Conservation (phyloP, 2,113 vertebrate genomes). For the Felis chaus region DNA sequence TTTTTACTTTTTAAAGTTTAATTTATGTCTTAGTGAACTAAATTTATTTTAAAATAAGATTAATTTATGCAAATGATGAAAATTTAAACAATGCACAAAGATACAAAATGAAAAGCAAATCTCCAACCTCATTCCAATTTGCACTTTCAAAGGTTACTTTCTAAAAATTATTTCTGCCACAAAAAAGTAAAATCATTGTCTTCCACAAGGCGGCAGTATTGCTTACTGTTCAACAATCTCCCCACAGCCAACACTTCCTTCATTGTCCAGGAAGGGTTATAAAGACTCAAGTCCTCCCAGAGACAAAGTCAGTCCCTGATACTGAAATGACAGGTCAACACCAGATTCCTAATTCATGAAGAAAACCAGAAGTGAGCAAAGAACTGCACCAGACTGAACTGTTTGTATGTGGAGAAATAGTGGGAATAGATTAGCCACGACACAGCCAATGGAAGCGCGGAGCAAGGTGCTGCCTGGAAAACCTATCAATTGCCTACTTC, state of each 20-base stretch:
- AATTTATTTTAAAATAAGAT: constrained; percentile 34
- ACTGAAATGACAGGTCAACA: not conserved
- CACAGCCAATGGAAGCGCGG: not conserved
- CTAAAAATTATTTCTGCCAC: not conserved
- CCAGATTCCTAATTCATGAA: not conserved
- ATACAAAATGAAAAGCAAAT: constrained; percentile 24
- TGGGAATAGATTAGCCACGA: not conserved
- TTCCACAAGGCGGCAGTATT: constrained; percentile 74
- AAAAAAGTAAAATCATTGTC: not conserved
- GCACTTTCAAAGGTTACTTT: not conserved
- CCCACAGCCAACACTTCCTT: not conserved
- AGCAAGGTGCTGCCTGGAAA: not conserved
- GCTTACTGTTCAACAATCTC: constrained; percentile 8
- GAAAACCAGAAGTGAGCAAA: not conserved
- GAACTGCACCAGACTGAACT: not conserved
- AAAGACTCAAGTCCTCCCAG: not conserved
- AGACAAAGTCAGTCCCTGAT: not conserved
- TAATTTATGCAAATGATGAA: not conserved
- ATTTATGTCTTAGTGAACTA: not conserved
- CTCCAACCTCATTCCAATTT: not conserved
- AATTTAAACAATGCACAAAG: not conserved
- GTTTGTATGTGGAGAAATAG: not conserved
- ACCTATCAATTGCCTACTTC: not conserved
- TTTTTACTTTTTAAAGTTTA: constrained; percentile 32
- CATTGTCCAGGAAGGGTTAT: not conserved